Evolutionary conservation across 1,140 invertebrate genomes (phyloP), one percentile per base, ranked within the genome.

Genomic region (Lordiphosa stackelbergi): DNA sequence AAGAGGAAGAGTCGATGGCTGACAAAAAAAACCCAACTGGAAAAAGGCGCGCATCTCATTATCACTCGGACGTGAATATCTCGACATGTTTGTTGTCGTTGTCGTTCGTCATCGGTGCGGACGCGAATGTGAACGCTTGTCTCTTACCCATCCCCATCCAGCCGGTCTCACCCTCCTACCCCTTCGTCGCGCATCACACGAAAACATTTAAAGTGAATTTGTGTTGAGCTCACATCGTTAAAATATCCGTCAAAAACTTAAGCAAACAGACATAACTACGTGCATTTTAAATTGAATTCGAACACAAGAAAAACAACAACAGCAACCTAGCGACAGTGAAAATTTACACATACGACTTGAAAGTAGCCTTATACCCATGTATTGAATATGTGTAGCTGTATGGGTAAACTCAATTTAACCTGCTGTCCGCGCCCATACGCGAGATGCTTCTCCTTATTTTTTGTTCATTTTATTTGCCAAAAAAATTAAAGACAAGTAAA

Each of bases 41-140:
- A 78, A 79, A 79, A 77, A 73, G 78, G 75, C 75, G 85, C 66
- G 75, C 84, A 86, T 86, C 79, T 86, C 85, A 86, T 86, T 86
- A 86, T 86, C 85, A 86, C 85, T 84, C 74, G 78, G 74, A 86
- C 84, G 84, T 86, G 84, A 86, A 86, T 81, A 79, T 81, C 77
- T 83, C 78, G 77, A 83, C 77, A 83, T 83, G 77, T 83, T 83
- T 83, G 77, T 83, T 83, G 77, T 68, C 65, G 61, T 83, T 73
- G 77, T 84, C 65, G 74, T 68, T 84, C 64, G 72, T 81, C 77
- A 69, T 55, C 60, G 58, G 60, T 65, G 64, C 42, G 55, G 63
- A 72, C 59, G 73, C 54, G 57, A 51, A 59, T 65, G 72, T 31
- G 43, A 46, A 46, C 24, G 11, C 38, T 68, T 68, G 73, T 74